Evolutionary conservation across 2,797 vertebrate genomes (phyloP).

Genomic region (Cyclura pinguis): DNA sequence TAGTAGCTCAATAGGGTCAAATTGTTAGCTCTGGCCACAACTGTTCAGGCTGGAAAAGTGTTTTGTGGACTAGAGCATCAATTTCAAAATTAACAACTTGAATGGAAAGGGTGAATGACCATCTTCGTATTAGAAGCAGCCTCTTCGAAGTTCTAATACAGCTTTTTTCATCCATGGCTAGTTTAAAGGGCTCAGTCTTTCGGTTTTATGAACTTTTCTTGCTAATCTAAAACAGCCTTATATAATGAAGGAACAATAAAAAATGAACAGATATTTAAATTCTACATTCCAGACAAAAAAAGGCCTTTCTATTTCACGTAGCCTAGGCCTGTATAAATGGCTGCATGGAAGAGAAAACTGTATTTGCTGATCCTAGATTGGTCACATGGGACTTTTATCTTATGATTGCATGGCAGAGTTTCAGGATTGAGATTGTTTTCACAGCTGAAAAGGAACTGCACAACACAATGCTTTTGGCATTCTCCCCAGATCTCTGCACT

Average conservation of each 20-base stretch:
- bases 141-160: neutral
- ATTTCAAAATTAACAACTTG: neutral
- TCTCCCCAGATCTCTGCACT: constrained; percentile 69
- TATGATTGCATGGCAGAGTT: constrained; percentile 67
- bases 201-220: constrained; percentile 39
- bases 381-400: constrained; percentile 67
- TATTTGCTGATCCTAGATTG: constrained; percentile 58
- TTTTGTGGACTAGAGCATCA: neutral
- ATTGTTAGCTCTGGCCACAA: neutral
- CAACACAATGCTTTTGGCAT: constrained; percentile 70
- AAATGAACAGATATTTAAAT: constrained; percentile 25
- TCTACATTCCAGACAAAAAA: constrained; percentile 39
- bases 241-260: constrained; percentile 39
- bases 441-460: constrained; percentile 76
- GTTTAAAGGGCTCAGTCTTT: constrained; percentile 27
- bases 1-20: neutral
- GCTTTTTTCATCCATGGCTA: constrained; percentile 22
- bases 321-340: constrained; percentile 37
- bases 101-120: neutral
- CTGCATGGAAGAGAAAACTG: constrained; percentile 36
- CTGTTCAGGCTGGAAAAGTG: neutral
- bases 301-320: neutral
- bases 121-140: neutral
- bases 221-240: constrained; percentile 26
- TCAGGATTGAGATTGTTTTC: constrained; percentile 76